Percentiles rank a stretch among this genome's conserved stretches.
phyloP scores from a whole-genome alignment of 2,888 invertebrate species.

The Odontothrips loti region DNA sequence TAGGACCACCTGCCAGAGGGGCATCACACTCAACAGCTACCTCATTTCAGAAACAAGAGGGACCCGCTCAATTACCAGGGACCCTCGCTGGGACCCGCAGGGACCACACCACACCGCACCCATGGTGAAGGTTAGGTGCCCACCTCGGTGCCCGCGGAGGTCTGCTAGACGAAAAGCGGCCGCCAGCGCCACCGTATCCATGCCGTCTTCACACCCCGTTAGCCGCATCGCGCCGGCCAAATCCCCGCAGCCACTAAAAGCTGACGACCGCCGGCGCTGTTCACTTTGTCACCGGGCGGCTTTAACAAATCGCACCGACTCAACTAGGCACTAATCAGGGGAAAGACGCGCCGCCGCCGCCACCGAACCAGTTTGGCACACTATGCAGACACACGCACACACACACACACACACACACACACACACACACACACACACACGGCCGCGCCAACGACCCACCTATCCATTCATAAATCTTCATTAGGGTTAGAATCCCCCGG shows the following conservation, averaged over 20 bases:
- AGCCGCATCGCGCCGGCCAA: background rate
- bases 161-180: background rate
- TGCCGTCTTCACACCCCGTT: background rate
- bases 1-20: background rate
- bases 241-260: background rate
- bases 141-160: no score
- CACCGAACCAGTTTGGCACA: slow-evolving; percentile 12
- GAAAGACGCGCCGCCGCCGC: background rate
- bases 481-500: background rate
- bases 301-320: background rate
- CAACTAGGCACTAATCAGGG: slow-evolving; percentile 16
- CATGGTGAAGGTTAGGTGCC: background rate
- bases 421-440: slow-evolving; percentile 11
- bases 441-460: background rate
- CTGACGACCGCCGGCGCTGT: background rate
- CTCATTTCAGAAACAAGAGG: background rate
- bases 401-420: slow-evolving; percentile 11
- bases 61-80: background rate
- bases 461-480: slow-evolving; percentile 25
- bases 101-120: background rate
- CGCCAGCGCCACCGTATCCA: background rate
- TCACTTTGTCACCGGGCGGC: slow-evolving; percentile 11
- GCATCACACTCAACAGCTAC: background rate
- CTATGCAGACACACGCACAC: background rate
- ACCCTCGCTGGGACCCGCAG: no score